Evolutionary conservation across 1,140 invertebrate species (phyloP), one percentile per base, ranked within the genome.

Genomic region (Euschistus heros): DNA sequence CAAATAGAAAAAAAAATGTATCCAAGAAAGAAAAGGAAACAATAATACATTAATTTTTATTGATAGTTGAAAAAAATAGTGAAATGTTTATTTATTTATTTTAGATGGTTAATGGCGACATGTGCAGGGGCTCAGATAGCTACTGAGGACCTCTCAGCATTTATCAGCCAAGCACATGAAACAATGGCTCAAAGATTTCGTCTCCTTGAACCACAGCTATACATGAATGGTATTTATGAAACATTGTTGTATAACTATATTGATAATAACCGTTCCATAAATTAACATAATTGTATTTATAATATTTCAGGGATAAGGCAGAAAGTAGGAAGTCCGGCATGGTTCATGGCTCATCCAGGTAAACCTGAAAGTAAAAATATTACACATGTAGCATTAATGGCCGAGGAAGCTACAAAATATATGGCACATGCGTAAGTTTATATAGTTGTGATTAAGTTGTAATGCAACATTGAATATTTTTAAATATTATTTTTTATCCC

Each of bases 331-430:
- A 76, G 74, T 15, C 74, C 79, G 7, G 78, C 77, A 5, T 81
- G 80, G 80, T 80, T 78, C 69, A 78, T 79, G 73, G 75, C 77
- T 15, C 75, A 78, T 63, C 75, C 75, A 65, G 77, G 74, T 3
- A 78, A 77, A 66, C 66, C 73, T 13, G 68, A 74, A 4, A 76
- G 78, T 47, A 78, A 78, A 66, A 81, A 81, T 70, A 74, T 78
- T 15, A 79, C 80, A 0, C 69, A 73, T 15, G 73, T 76, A 1
- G 79, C 80, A 6, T 71, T 81, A 2, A 71, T 81, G 14, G 75
- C 79, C 0, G 80, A 81, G 71, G 79, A 81, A 70, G 73, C 79
- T 8, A 79, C 80, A 2, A 77, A 76, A 67, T 73, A 77, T 33
- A 71, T 81, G 59, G 74, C 74, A 20, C 74, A 78, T 62, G 75